Conservation (phyloP, 2,888 invertebrate genomes). For the Capitulum mitella region DNA sequence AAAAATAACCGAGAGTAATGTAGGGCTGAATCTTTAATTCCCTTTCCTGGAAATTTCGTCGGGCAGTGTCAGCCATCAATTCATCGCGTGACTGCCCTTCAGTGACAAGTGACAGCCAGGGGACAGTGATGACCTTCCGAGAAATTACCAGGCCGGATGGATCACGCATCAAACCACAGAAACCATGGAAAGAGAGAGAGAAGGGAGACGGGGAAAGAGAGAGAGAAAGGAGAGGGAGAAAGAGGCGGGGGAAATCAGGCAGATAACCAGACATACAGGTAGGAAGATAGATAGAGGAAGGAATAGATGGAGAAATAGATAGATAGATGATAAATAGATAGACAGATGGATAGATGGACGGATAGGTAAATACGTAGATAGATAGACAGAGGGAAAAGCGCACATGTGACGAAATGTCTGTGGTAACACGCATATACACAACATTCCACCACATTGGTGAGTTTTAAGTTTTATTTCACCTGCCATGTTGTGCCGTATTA, state of each 20-base stretch:
- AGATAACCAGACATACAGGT: neutral
- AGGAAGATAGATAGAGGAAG: neutral
- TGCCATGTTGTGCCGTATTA: too few relatives aligned
- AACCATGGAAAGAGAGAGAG: neutral
- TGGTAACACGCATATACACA: too few relatives aligned
- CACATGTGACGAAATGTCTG: too few relatives aligned
- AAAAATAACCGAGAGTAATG: neutral
- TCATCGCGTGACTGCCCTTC: neutral
- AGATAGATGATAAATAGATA: too few relatives aligned
- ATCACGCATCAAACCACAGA: neutral
- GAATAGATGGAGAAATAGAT: too few relatives aligned
- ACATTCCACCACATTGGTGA: too few relatives aligned
- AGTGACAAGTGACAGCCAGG: neutral
- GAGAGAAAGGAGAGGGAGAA: neutral
- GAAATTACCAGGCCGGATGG: neutral
- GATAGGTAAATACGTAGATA: too few relatives aligned
- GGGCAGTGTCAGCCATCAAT: neutral
- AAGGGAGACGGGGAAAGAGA: neutral
- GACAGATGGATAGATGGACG: too few relatives aligned
- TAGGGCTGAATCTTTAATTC: neutral
- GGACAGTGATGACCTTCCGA: neutral
- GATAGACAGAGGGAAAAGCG: neutral
- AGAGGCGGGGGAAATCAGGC: neutral
- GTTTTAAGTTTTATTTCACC: too few relatives aligned
- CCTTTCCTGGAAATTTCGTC: neutral